Percentiles rank a stretch among this genome's conserved stretches.
phyloP scores from a whole-genome alignment of 2,797 vertebrate genomes.

The Anniella stebbinsi region DNA sequence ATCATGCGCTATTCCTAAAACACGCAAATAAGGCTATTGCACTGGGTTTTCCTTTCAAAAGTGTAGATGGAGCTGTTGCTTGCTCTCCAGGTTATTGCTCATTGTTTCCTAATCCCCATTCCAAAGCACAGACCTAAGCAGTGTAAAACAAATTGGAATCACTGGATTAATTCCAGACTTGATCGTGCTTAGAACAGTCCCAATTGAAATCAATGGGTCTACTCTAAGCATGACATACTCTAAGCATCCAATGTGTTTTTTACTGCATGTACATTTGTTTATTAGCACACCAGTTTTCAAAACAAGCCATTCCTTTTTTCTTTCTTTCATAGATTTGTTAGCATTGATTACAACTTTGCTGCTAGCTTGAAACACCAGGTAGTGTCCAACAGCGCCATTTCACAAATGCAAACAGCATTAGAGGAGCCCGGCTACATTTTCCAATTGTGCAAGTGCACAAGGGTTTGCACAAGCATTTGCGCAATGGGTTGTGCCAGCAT shows the following conservation, averaged over 20 bases:
- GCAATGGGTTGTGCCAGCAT: no score
- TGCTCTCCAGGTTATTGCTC: neutral
- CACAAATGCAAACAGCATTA: no score
- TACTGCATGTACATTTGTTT: neutral
- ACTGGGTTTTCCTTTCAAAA: neutral
- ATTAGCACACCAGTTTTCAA: neutral
- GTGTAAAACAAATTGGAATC: neutral
- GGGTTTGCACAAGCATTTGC: no score
- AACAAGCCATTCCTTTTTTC: neutral
- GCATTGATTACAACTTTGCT: neutral
- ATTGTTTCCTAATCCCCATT: neutral
- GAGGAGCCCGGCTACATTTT: no score
- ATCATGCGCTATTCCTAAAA: neutral
- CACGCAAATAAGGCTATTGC: neutral
- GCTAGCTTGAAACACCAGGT: neutral
- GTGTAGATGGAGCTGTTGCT: neutral
- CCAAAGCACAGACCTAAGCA: neutral
- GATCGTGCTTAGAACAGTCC: neutral
- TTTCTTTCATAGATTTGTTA: neutral
- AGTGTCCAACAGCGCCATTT: no score
- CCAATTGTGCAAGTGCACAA: no score
- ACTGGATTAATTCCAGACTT: neutral
- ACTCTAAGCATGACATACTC: neutral
- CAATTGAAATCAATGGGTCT: neutral
- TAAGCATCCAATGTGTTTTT: neutral